These are phyloP conservation scores for Canis aureus DNA, from an alignment of 2,113 vertebrate species.

Conservation along the genomic window DNA sequence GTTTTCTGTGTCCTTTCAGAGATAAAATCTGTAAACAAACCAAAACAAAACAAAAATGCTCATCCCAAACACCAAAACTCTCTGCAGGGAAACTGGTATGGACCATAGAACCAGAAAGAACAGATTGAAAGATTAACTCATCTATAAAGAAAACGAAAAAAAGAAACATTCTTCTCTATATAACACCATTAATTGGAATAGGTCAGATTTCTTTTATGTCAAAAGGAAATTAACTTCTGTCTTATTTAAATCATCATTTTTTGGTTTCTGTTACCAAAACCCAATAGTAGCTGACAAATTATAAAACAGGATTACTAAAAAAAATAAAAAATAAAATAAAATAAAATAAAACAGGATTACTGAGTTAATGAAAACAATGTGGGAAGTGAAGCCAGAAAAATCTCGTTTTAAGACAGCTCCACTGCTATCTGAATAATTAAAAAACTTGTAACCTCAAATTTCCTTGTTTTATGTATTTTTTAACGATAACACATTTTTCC, in stretches of 20 bases:
- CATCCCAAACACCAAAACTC: background rate
- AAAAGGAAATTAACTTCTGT: background rate
- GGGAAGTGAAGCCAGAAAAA: background rate
- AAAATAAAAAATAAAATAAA: no score
- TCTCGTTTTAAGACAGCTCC: background rate
- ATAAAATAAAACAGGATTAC: background rate
- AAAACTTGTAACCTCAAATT: background rate
- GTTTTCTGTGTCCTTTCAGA: background rate
- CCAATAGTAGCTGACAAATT: background rate
- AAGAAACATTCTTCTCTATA: background rate
- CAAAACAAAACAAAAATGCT: background rate
- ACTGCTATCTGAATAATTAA: background rate
- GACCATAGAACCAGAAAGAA: background rate
- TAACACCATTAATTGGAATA: background rate
- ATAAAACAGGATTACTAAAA: background rate
- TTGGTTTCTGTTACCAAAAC: background rate
- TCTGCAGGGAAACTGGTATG: background rate
- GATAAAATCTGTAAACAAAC: background rate
- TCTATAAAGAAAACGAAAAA: background rate
- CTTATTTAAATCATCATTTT: background rate
- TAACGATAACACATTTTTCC: constrained; percentile 9
- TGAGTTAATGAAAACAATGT: background rate
- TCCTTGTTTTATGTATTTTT: background rate
- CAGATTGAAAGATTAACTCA: background rate
- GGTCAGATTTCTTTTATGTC: background rate